Conservation (phyloP, 2,113 vertebrate genomes). For the Lamprologus ornatipinnis region DNA sequence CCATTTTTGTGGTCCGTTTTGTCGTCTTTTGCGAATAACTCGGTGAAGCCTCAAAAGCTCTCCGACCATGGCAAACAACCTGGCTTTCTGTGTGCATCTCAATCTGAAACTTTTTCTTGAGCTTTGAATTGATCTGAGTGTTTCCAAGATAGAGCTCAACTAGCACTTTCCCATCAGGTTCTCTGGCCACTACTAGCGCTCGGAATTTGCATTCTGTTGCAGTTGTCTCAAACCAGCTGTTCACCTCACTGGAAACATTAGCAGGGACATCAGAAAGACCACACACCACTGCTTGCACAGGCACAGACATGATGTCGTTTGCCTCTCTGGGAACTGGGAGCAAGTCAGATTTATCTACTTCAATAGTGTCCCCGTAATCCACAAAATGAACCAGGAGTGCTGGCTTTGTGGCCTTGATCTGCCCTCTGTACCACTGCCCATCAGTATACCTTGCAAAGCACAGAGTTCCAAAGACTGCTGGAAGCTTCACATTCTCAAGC, state of each 20-base stretch:
- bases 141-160: slow-evolving; percentile 82
- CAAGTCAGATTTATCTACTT: slow-evolving; percentile 68
- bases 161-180: slow-evolving; percentile 78
- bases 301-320: slow-evolving; percentile 77
- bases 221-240: slow-evolving; percentile 77
- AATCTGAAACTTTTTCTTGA: slow-evolving; percentile 72
- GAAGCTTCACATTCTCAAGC: slow-evolving; percentile 42
- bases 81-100: slow-evolving; percentile 3
- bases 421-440: slow-evolving; percentile 83
- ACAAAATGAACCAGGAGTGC: slow-evolving; percentile 81
- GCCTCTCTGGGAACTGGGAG: slow-evolving; percentile 80
- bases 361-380: slow-evolving; percentile 85
- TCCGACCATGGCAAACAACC: background rate
- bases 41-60: background rate
- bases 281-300: slow-evolving; percentile 86
- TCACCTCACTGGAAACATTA: slow-evolving; percentile 64
- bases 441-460: slow-evolving; percentile 88
- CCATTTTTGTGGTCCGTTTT: background rate
- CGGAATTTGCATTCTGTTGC: slow-evolving; percentile 70
- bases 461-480: slow-evolving; percentile 59
- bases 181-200: slow-evolving; percentile 80
- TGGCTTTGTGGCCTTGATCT: slow-evolving; percentile 67
- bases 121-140: slow-evolving; percentile 76
- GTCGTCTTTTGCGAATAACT: background rate
- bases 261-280: slow-evolving; percentile 75